These are phyloP conservation scores for Venustaconcha ellipsiformis DNA, from an alignment of 1,140 invertebrate species.

Conservation along the genomic window DNA sequence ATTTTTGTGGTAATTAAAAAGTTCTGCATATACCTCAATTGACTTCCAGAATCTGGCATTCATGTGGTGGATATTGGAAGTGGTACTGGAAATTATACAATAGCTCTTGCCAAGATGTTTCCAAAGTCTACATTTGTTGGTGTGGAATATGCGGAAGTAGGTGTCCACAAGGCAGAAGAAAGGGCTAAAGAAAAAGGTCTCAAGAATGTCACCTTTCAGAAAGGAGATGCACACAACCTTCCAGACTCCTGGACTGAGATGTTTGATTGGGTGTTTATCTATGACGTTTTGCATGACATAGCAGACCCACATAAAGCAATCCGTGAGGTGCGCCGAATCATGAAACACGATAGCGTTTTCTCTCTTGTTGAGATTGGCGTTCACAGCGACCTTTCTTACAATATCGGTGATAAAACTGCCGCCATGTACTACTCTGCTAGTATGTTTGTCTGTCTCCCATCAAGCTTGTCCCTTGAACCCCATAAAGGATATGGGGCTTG, in stretches of 20 bases:
- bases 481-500: slow-evolving; percentile 32
- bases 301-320: slow-evolving; percentile 34
- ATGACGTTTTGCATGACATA: slow-evolving; percentile 42
- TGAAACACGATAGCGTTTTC: slow-evolving; percentile 36
- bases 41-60: slow-evolving; percentile 29
- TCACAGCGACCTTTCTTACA: slow-evolving; percentile 32
- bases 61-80: slow-evolving; percentile 41
- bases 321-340: slow-evolving; percentile 22
- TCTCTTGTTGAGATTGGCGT: slow-evolving; percentile 34
- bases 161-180: slow-evolving; percentile 12
- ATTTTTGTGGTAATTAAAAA: background rate
- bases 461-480: slow-evolving; percentile 26
- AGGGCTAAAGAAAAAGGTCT: slow-evolving; percentile 13
- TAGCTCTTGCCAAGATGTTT: slow-evolving; percentile 28
- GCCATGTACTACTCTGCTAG: slow-evolving; percentile 30
- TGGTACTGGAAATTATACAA: slow-evolving; percentile 18
- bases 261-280: slow-evolving; percentile 36
- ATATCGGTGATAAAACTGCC: slow-evolving; percentile 51
- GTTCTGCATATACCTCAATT: background rate
- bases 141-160: slow-evolving; percentile 14
- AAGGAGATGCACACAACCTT: slow-evolving; percentile 29
- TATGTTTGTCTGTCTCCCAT: slow-evolving; percentile 35
- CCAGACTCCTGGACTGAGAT: slow-evolving; percentile 21
- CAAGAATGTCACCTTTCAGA: slow-evolving; percentile 27
- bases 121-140: slow-evolving; percentile 34